Base-by-base conservation (phyloP, 2,113 vertebrate species). In the Synodontis membranacea region DNA sequence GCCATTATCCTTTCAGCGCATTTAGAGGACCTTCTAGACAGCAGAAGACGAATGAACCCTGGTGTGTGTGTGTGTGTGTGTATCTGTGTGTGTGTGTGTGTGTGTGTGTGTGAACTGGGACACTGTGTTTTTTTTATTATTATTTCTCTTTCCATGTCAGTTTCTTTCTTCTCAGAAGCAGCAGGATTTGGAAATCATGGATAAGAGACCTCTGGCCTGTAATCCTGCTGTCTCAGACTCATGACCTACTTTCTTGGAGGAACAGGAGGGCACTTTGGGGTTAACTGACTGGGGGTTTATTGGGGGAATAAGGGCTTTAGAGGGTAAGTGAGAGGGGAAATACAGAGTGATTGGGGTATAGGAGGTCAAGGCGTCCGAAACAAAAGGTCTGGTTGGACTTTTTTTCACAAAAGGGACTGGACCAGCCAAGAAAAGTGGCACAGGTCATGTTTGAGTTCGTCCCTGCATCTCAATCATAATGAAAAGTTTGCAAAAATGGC, bases 201-300 rank as follows among this genome's bases (percentile, higher is more conserved):
- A 92, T 93, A 90, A 93, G 92, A 91, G 92, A 90, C 75, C 91
- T 89, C 92, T 88, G 89, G 88, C 88, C 89, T 64, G 78, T 95
- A 95, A 95, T 95, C 93, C 93, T 87, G 86, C 89, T 90, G 93
- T 94, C 93, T 94, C 92, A 94, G 94, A 94, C 93, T 93, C 92
- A 89, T 95, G 93, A 94, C 94, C 94, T 93, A 95, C 92, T 95
- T 95, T 95, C 94, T 89, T 93, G 93, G 93, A 94, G 92, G 88
- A 94, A 91, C 84, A 64, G 80, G 87, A 89, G 89, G 88, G 92
- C 88, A 76, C 50, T 54, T 48, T 4, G 21, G 60, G 70, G 68
- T 39, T 56, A 74, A 72, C 83, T 11, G 34, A 74, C 5, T n/a
- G 21, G 68, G 64, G 83, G 46, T 34, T 70, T 64, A 48, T 5